Conservation (phyloP, 1,140 invertebrate species). For the Argopecten irradians region DNA sequence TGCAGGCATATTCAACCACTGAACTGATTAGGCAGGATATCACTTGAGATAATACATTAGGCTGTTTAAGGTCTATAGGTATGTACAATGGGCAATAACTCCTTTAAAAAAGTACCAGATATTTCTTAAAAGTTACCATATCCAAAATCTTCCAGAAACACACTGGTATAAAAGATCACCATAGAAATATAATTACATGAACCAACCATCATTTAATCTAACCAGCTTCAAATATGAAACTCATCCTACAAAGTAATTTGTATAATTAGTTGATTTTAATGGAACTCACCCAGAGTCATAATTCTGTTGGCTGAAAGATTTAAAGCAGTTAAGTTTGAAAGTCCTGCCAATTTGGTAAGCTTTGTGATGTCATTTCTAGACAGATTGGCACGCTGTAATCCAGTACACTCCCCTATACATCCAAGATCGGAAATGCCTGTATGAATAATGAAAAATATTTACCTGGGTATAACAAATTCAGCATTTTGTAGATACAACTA, state of each 20-base stretch:
- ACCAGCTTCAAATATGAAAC: too few species aligned
- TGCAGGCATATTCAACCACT: too few species aligned
- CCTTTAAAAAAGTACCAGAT: too few species aligned
- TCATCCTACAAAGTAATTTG: neutral
- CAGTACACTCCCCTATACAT: constrained; percentile 67
- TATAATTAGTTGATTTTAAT: neutral
- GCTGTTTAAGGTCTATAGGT: too few species aligned
- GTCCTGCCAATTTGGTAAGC: constrained; percentile 66
- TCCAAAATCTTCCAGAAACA: neutral
- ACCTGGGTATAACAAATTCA: neutral
- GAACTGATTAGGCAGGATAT: too few species aligned
- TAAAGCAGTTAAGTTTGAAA: constrained; percentile 59
- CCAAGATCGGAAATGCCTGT: constrained; percentile 69
- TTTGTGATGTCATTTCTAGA: constrained; percentile 68
- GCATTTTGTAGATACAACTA: too few species aligned
- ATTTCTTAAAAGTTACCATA: neutral
- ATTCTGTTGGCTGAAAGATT: constrained; percentile 72
- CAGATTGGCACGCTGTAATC: constrained; percentile 67
- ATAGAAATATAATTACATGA: too few species aligned
- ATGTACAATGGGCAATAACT: too few species aligned
- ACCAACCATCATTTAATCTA: too few species aligned
- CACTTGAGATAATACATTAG: too few species aligned
- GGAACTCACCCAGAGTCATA: constrained; percentile 65
- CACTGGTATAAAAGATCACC: neutral
- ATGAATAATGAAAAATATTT: neutral